phyloP scores from a whole-genome alignment of 2,797 vertebrate species.

The Sciaenops ocellatus region DNA sequence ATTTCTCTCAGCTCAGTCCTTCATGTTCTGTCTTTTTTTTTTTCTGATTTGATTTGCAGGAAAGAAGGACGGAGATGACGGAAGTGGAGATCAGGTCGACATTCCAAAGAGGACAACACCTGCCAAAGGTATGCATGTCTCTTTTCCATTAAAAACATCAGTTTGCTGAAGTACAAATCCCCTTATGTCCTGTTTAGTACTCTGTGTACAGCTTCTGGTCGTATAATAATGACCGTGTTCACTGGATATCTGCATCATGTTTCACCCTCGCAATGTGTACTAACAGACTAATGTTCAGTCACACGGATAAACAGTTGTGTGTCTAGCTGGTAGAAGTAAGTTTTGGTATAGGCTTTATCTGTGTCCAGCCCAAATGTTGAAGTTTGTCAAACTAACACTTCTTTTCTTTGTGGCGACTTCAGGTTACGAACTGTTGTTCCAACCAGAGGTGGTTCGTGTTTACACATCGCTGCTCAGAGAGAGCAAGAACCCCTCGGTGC shows the following conservation, averaged over 20 bases:
- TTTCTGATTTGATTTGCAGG: constrained; percentile 77
- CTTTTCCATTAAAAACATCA: neutral
- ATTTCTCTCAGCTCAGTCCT: constrained; percentile 3
- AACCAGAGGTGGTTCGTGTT: constrained; percentile 96
- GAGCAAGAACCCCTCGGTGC: constrained; percentile 92
- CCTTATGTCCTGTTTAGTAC: neutral
- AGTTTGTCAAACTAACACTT: neutral
- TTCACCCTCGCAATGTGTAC: neutral
- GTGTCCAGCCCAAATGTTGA: neutral
- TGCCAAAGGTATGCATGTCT: constrained; percentile 88
- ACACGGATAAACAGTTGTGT: neutral
- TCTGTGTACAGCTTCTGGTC: neutral
- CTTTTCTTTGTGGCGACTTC: constrained; percentile 14
- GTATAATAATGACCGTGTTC: neutral
- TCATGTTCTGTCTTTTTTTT: neutral
- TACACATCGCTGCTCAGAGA: constrained; percentile 95
- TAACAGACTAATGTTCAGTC: neutral
- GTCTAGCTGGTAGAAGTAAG: neutral
- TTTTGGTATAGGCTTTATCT: neutral
- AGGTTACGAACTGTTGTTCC: constrained; percentile 97
- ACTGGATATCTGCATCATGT: neutral
- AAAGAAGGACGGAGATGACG: constrained; percentile 92
- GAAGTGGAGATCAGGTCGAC: constrained; percentile 88
- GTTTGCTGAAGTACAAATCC: no score
- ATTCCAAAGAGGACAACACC: constrained; percentile 95